Conservation (phyloP, 1,140 invertebrate genomes). For the Drusus annulatus region DNA sequence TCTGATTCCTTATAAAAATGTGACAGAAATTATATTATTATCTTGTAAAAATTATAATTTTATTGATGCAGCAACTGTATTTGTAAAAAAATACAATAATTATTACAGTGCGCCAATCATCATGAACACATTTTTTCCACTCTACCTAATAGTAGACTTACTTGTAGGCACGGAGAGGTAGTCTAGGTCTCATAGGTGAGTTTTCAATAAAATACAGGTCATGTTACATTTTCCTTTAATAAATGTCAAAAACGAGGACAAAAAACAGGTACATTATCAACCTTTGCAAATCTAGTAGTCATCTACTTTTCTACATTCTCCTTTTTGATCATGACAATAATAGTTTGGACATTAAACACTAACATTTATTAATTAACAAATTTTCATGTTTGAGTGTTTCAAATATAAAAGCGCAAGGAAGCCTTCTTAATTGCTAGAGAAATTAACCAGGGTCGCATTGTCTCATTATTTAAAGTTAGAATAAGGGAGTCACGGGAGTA, state of each 20-base stretch:
- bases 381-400: constrained; percentile 44
- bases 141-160: too few relatives aligned
- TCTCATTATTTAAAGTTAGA: constrained; percentile 37
- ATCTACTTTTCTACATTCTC: constrained; percentile 46
- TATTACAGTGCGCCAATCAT: too few relatives aligned
- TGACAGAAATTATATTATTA: too few relatives aligned
- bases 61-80: too few relatives aligned
- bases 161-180: too few relatives aligned
- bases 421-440: constrained; percentile 50
- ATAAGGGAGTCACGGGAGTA: too few relatives aligned
- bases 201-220: constrained; percentile 2
- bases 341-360: constrained; percentile 54
- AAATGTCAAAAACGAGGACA: constrained; percentile 59
- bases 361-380: constrained; percentile 57
- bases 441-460: constrained; percentile 53
- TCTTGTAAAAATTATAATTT: too few relatives aligned
- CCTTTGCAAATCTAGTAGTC: constrained; percentile 49
- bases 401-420: constrained; percentile 53
- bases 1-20: too few relatives aligned
- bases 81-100: too few relatives aligned
- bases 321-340: constrained; percentile 55
- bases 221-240: constrained; percentile 56
- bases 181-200: too few relatives aligned
- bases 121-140: too few relatives aligned
- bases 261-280: constrained; percentile 58